Evolutionary conservation across 2,797 vertebrate species (phyloP).

Genomic region (Leptodactylus fallax): DNA sequence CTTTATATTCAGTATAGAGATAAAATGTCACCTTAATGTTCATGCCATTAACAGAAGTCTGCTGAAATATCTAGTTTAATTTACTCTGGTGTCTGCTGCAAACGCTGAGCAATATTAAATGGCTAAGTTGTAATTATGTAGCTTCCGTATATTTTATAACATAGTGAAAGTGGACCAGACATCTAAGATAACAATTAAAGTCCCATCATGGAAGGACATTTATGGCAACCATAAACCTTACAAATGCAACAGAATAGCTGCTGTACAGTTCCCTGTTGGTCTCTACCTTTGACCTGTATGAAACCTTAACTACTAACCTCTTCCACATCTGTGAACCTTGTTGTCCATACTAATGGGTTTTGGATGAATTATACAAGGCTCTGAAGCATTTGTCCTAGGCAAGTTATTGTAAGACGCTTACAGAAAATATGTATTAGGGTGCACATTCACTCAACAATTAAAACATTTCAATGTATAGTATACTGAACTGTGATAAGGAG

Average conservation of each 20-base stretch:
- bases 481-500: background rate
- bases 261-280: background rate
- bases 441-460: too few relatives aligned
- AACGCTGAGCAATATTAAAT: constrained; percentile 2
- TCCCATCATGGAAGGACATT: constrained; percentile 1
- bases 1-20: constrained; percentile 14
- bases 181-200: constrained; percentile 21
- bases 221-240: constrained; percentile 21
- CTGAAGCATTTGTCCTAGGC: background rate
- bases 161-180: constrained; percentile 23
- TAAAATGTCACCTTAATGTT: constrained; percentile 35
- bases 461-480: background rate
- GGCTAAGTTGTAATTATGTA: constrained; percentile 26
- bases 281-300: constrained; percentile 5
- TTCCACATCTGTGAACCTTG: background rate
- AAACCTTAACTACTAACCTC: background rate
- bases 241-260: background rate
- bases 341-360: background rate
- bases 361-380: background rate
- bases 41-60: background rate
- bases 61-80: constrained; percentile 22
- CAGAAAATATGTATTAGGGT: background rate
- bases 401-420: too few relatives aligned
- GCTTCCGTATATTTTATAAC: constrained; percentile 22
- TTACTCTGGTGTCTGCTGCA: constrained; percentile 15